Evolutionary conservation across 1,140 invertebrate species (phyloP).

Genomic region (Panulirus ornatus): DNA sequence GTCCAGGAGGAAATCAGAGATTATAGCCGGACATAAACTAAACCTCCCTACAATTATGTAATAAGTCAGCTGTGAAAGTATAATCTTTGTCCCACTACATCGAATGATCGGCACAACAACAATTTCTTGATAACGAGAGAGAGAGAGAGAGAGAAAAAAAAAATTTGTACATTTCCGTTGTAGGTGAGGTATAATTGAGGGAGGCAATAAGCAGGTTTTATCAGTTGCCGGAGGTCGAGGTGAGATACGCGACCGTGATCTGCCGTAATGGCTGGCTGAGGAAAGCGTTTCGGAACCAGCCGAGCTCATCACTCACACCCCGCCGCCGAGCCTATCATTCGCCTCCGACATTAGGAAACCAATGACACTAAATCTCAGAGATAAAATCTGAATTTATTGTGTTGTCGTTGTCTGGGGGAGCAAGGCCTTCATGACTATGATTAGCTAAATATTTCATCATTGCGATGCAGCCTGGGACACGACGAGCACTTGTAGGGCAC

Average conservation of each 20-base stretch:
- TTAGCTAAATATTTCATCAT: background rate
- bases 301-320: background rate
- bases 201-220: slow-evolving; percentile 16
- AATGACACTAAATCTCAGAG: slow-evolving; percentile 10
- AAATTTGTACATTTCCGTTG: background rate
- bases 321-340: background rate
- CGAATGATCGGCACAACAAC: background rate
- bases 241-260: background rate
- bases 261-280: slow-evolving; percentile 13
- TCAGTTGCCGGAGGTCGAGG: background rate
- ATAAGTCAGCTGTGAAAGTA: background rate
- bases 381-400: slow-evolving; percentile 16
- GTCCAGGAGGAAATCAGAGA: background rate
- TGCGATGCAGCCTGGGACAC: background rate
- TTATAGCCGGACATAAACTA: background rate
- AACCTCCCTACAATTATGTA: background rate
- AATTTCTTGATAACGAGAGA: background rate
- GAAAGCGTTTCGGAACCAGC: slow-evolving; percentile 9
- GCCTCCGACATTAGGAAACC: slow-evolving; percentile 2
- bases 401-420: background rate
- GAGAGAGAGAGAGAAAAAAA: no score
- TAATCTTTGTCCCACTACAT: background rate
- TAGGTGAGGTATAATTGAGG: background rate
- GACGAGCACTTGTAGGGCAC: background rate
- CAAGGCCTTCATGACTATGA: background rate